Percentiles rank a stretch among this genome's conserved stretches.
These are phyloP conservation scores for Myotis yumanensis DNA, from an alignment of 2,113 vertebrate genomes.

Conservation along the genomic window DNA sequence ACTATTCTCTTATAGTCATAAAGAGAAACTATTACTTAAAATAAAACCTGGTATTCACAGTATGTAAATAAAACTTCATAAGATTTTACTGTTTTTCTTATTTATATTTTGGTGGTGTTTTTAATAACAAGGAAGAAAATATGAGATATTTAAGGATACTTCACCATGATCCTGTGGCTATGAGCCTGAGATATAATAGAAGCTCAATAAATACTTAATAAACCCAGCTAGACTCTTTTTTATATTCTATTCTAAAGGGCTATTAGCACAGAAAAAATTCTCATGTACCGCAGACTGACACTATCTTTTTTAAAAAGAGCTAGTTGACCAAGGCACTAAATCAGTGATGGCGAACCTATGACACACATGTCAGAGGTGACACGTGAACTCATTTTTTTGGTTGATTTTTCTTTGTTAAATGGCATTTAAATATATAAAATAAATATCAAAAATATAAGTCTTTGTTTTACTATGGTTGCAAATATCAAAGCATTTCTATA, in stretches of 20 bases:
- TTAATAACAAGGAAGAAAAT: conserved; percentile 1
- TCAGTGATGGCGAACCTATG: no score
- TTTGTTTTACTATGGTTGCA: no score
- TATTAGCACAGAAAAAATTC: neutral
- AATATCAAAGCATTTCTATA: no score
- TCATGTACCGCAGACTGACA: neutral
- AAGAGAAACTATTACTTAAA: neutral
- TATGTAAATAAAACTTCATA: neutral
- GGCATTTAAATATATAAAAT: no score
- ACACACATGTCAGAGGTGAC: no score
- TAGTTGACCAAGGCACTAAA: neutral
- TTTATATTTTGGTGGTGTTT: conserved; percentile 3
- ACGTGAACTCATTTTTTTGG: no score
- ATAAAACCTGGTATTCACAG: neutral
- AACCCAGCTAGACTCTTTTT: neutral
- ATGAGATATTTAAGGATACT: neutral
- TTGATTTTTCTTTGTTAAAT: no score
- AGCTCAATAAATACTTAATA: neutral
- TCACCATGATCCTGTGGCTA: neutral
- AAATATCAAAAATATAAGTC: no score
- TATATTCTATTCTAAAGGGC: neutral
- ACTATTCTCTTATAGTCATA: neutral
- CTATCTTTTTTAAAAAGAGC: neutral
- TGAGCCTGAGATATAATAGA: neutral
- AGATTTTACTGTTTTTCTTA: neutral